phyloP scores from a whole-genome alignment of 2,113 vertebrate genomes.

The Sminthopsis crassicaudata region DNA sequence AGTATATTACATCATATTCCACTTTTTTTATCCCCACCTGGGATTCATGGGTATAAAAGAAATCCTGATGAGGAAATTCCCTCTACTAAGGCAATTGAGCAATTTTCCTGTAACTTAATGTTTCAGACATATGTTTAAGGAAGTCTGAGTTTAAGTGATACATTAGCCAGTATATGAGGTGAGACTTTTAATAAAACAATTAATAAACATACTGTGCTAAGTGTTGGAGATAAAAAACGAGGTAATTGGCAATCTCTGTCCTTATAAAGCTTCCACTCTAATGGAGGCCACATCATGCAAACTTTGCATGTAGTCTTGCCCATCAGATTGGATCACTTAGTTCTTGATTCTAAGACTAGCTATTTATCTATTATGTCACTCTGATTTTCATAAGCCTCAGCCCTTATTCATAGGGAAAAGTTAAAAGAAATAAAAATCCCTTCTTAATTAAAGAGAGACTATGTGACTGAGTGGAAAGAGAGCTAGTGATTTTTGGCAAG shows the following conservation, averaged over 20 bases:
- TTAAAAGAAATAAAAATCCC: slow-evolving; percentile 48
- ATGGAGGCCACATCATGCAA: background rate
- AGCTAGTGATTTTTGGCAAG: background rate
- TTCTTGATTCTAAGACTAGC: background rate
- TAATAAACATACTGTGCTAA: background rate
- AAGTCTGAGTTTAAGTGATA: background rate
- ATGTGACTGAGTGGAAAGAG: background rate
- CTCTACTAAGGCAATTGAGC: background rate
- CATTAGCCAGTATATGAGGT: background rate
- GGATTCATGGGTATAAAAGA: background rate
- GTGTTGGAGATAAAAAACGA: background rate
- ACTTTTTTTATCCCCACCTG: background rate
- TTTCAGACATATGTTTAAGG: background rate
- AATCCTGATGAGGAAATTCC: background rate
- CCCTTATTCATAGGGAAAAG: slow-evolving; percentile 37
- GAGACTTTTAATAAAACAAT: background rate
- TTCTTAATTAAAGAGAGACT: background rate
- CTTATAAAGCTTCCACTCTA: background rate
- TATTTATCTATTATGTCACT: background rate
- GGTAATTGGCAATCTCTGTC: background rate
- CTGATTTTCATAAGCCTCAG: background rate
- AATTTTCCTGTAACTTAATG: background rate
- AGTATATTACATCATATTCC: background rate
- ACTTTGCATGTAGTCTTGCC: too few species aligned
- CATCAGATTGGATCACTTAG: background rate